A percentile compares a stretch with the other conserved stretches of the same genome.
These are phyloP conservation scores for Manis crassicaudata DNA, from an alignment of 2,797 vertebrate genomes.

Conservation along the genomic window DNA sequence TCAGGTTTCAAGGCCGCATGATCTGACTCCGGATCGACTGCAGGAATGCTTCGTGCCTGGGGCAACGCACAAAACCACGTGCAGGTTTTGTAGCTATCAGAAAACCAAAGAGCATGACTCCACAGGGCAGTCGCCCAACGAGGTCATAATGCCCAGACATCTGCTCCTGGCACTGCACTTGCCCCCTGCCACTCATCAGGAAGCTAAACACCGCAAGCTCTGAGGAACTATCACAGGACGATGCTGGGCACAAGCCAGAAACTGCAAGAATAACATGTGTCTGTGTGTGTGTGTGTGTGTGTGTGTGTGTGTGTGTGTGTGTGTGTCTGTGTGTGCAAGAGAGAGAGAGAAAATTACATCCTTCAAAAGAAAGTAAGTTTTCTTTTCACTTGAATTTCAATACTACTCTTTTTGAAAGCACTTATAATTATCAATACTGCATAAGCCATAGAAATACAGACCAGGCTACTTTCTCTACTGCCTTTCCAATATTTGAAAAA, in stretches of 20 bases:
- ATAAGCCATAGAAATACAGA: not conserved
- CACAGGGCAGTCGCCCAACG: constrained; percentile 8
- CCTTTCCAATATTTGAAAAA: not conserved
- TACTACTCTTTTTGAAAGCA: not conserved
- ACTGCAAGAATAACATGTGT: not conserved
- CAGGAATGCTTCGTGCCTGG: not conserved
- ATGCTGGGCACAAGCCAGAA: not conserved
- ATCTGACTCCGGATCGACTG: not conserved
- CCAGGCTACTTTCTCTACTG: not conserved
- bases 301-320: too few species aligned
- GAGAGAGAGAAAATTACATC: not conserved
- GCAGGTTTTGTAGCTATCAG: not conserved
- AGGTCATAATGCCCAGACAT: not conserved
- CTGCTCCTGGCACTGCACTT: not conserved
- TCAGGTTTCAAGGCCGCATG: not conserved
- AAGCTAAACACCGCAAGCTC: not conserved
- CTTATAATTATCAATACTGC: not conserved
- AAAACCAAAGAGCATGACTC: constrained; percentile 1
- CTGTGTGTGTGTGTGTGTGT: too few species aligned
- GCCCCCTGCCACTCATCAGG: not conserved
- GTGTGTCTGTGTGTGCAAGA: not conserved
- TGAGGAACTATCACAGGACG: not conserved
- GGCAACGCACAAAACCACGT: rapidly evolving
- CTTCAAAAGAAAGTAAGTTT: not conserved
- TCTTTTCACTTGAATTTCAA: not conserved